A percentile compares a stretch with the other conserved stretches of the same genome.
Conservation (phyloP, 2,888 invertebrate species). For the Terebella lapidaria region DNA sequence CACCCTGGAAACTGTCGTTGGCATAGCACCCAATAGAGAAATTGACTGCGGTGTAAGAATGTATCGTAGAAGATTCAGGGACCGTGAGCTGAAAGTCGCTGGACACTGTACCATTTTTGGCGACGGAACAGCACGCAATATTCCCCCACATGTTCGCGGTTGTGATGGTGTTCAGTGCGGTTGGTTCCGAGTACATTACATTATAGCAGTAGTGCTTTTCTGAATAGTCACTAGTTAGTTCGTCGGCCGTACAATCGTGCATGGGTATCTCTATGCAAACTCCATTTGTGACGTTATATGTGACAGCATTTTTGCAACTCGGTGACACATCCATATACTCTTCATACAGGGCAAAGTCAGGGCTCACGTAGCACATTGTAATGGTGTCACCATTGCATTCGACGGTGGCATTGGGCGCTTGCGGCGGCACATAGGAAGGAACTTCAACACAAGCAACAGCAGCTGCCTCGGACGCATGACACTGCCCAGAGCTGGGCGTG, state of each 20-base stretch:
- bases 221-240: slow-evolving; percentile 1
- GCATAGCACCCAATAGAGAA: slow-evolving; percentile 11
- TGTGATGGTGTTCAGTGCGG: slow-evolving; percentile 4
- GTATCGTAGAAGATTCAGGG: background rate
- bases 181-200: slow-evolving; percentile 5
- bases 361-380: background rate
- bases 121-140: slow-evolving; percentile 11
- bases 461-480: slow-evolving; percentile 14
- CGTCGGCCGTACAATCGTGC: background rate
- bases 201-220: slow-evolving; percentile 18
- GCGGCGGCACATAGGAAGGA: background rate
- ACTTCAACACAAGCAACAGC: slow-evolving; percentile 14
- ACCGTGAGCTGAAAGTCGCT: background rate
- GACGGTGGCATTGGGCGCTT: background rate
- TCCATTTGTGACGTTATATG: background rate
- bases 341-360: background rate
- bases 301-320: background rate
- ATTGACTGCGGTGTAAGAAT: background rate
- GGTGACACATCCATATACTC: background rate
- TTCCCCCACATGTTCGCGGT: slow-evolving; percentile 9
- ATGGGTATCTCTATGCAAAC: slow-evolving; percentile 4
- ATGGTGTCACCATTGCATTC: background rate
- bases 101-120: slow-evolving; percentile 12
- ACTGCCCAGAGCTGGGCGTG: slow-evolving; percentile 2
- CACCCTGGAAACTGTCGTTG: background rate